Evolutionary conservation across 2,888 invertebrate species (phyloP).

Genomic region (Hymenopus coronatus): DNA sequence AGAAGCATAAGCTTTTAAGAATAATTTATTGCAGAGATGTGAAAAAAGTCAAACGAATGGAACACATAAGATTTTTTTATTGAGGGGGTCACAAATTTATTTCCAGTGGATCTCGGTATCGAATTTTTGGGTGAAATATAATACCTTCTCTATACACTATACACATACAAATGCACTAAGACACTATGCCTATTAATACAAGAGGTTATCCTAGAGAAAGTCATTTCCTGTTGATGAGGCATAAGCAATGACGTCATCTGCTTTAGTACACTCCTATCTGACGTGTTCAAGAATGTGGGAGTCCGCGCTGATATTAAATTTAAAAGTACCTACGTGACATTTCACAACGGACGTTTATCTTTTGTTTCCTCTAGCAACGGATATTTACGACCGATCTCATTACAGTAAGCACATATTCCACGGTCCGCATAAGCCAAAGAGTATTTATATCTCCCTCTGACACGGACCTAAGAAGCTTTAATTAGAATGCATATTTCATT

Average conservation of each 20-base stretch:
- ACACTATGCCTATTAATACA: too few species aligned
- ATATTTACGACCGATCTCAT: neutral
- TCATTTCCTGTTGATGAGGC: neutral
- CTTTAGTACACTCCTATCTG: neutral
- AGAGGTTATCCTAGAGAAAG: too few species aligned
- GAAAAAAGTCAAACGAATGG: too few species aligned
- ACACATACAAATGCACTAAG: too few species aligned
- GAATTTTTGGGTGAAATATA: too few species aligned
- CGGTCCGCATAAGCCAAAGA: neutral
- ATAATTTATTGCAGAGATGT: too few species aligned
- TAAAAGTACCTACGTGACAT: neutral
- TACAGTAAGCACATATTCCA: neutral
- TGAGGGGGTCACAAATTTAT: too few species aligned
- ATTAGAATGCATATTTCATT: neutral
- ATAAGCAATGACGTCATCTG: neutral
- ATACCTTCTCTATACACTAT: too few species aligned
- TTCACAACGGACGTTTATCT: neutral
- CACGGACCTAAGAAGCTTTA: neutral
- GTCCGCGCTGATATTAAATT: neutral
- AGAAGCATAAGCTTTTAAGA: too few species aligned
- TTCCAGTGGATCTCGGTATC: too few species aligned
- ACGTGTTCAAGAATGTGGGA: neutral
- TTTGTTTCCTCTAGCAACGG: neutral
- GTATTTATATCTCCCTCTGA: neutral
- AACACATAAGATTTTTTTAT: too few species aligned